A percentile compares a stretch with the other conserved stretches of the same genome.
These are phyloP conservation scores for Phaethornis superciliosus DNA, from an alignment of 2,113 vertebrate genomes.

Conservation along the genomic window DNA sequence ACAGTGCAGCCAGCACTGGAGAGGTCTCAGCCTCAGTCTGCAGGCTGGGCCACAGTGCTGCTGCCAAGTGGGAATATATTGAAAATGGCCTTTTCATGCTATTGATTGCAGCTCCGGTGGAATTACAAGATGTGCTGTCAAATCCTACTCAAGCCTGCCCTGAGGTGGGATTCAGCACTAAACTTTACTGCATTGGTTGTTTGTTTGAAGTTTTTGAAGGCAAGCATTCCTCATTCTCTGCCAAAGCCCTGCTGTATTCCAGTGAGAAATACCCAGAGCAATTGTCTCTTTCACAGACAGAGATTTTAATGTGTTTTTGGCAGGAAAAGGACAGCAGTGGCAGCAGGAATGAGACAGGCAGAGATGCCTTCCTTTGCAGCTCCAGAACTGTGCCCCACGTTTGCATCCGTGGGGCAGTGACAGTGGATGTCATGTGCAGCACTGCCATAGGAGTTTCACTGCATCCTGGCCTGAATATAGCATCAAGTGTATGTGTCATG, in stretches of 20 bases:
- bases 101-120: rapidly evolving
- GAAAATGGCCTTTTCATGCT: background rate
- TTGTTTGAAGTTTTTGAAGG: background rate
- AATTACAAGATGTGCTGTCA: rapidly evolving
- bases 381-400: background rate
- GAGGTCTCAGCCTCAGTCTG: background rate
- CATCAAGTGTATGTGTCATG: background rate
- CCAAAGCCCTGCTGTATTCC: background rate
- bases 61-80: background rate
- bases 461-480: background rate
- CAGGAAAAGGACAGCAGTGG: background rate
- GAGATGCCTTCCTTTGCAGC: background rate
- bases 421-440: background rate
- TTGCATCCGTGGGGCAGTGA: rapidly evolving
- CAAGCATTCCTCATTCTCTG: background rate
- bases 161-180: background rate
- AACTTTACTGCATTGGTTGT: background rate
- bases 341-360: background rate
- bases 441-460: background rate
- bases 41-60: background rate
- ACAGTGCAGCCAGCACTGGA: rapidly evolving
- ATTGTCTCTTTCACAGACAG: background rate
- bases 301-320: background rate
- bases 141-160: background rate
- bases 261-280: background rate